These are phyloP conservation scores for Poecile atricapillus DNA, from an alignment of 2,113 vertebrate genomes.

Conservation along the genomic window DNA sequence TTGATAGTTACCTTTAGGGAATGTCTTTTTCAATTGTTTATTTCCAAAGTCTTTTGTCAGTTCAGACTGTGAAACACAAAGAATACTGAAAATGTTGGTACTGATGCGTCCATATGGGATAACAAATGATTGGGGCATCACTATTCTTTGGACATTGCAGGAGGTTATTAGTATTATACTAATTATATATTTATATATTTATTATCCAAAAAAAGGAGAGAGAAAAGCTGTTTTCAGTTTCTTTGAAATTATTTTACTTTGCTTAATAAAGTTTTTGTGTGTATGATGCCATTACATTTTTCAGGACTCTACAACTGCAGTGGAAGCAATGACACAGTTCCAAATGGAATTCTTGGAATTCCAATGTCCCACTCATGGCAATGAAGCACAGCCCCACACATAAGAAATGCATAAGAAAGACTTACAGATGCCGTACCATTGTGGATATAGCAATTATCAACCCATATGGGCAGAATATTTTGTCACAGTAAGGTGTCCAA, in stretches of 20 bases:
- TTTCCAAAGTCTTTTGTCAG: conserved; percentile 69
- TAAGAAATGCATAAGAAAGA: background rate
- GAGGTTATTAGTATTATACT: background rate
- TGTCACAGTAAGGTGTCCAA: background rate
- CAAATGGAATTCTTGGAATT: background rate
- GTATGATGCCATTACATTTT: background rate
- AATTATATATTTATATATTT: no score
- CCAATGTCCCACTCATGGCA: background rate
- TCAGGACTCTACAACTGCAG: background rate
- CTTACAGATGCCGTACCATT: accelerated
- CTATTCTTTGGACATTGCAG: background rate
- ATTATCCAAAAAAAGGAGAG: background rate
- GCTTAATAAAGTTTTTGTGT: background rate
- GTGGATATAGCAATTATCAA: background rate
- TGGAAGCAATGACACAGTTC: background rate
- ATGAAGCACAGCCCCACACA: background rate
- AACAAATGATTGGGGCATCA: background rate
- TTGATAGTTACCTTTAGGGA: conserved; percentile 78
- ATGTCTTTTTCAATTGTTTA: conserved; percentile 76
- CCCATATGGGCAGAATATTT: background rate
- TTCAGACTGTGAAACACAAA: conserved; percentile 65
- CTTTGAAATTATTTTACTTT: background rate
- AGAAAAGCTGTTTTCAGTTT: background rate
- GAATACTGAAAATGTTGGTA: conserved; percentile 57
- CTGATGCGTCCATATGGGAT: background rate